Evolutionary conservation across 2,113 vertebrate species (phyloP).

Genomic region (Pseudonaja textilis): DNA sequence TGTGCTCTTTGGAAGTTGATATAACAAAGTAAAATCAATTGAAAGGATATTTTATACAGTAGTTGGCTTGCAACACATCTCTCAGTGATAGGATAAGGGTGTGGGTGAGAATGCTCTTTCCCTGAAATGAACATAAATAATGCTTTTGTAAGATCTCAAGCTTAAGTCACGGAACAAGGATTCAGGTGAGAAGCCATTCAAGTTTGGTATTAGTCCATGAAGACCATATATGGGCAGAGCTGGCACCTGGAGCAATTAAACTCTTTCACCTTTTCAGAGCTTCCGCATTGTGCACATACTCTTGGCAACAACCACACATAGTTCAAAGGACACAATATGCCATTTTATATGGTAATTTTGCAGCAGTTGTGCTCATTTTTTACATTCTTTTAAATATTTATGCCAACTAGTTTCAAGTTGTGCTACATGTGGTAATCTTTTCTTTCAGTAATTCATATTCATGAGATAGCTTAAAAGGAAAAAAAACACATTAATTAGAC

Average conservation of each 20-base stretch:
- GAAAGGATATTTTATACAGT: neutral
- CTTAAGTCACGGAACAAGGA: constrained; percentile 57
- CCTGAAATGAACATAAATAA: neutral
- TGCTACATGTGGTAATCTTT: constrained; percentile 37
- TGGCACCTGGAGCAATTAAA: constrained; percentile 25
- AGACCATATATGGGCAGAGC: constrained; percentile 58
- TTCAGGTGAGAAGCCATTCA: constrained; percentile 34
- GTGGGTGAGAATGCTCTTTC: neutral
- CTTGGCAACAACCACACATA: constrained; percentile 28
- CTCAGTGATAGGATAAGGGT: neutral
- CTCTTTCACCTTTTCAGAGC: constrained; percentile 10
- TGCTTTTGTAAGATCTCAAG: constrained; percentile 16
- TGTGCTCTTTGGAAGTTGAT: neutral
- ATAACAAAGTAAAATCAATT: neutral
- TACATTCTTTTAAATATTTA: constrained; percentile 53
- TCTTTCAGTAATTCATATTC: constrained; percentile 39
- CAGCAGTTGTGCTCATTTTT: constrained; percentile 48
- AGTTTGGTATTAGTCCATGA: constrained; percentile 20
- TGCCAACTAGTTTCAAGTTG: constrained; percentile 48
- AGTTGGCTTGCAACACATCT: neutral
- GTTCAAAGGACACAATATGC: constrained; percentile 41
- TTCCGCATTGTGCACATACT: constrained; percentile 35
- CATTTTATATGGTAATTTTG: constrained; percentile 52
- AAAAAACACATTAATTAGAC: constrained; percentile 22
- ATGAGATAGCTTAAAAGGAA: constrained; percentile 36